Conservation (phyloP, 2,888 invertebrate genomes). For the Gisinianus flammeolus region DNA sequence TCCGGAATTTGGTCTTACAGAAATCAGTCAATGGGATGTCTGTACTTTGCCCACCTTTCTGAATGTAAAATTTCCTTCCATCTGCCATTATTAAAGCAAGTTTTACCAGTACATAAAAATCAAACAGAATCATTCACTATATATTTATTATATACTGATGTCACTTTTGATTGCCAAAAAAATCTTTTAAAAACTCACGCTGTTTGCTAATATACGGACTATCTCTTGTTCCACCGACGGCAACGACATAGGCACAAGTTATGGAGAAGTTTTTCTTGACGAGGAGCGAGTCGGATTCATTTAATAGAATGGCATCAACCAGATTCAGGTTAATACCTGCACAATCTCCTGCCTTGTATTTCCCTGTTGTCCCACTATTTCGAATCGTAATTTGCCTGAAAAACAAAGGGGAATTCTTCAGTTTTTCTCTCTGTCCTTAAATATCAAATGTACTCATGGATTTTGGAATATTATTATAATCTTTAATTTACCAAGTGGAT, state of each 20-base stretch:
- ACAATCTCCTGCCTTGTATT: neutral
- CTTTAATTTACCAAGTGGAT: neutral
- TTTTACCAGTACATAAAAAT: neutral
- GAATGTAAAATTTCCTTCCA: conserved; percentile 5
- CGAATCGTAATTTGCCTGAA: neutral
- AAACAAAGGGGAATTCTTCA: neutral
- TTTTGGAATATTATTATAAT: too few relatives aligned
- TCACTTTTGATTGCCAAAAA: too few relatives aligned
- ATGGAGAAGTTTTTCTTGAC: neutral
- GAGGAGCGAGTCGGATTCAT: neutral
- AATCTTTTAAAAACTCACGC: neutral
- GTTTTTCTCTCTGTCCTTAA: neutral
- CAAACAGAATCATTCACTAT: too few relatives aligned
- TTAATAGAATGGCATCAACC: neutral
- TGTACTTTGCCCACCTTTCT: neutral
- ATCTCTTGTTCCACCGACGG: neutral
- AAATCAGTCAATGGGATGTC: neutral
- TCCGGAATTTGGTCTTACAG: too few relatives aligned
- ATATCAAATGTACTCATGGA: neutral
- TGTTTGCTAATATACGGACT: neutral
- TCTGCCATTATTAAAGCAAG: too few relatives aligned
- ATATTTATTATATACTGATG: too few relatives aligned
- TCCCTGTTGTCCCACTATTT: neutral
- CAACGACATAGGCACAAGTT: neutral
- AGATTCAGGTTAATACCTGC: neutral